Conservation (phyloP, 2,888 invertebrate species). For the Pseudanteris insignis region DNA sequence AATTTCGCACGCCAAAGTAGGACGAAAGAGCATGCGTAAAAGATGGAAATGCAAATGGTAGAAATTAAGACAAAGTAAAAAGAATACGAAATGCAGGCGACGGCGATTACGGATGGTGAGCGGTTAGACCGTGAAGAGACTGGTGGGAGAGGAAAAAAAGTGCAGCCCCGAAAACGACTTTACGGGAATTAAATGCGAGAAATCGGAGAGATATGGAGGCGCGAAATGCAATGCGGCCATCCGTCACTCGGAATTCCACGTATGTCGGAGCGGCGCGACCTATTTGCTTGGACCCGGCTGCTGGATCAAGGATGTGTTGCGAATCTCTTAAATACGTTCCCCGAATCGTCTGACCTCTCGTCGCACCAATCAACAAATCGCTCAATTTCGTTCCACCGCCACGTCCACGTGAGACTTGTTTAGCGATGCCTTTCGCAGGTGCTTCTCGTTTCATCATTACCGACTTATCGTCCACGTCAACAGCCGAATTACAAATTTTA, state of each 20-base stretch:
- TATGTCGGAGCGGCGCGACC: slow-evolving; percentile 45
- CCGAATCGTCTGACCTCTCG: slow-evolving; percentile 30
- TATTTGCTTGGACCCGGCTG: slow-evolving; percentile 29
- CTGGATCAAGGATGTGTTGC: slow-evolving; percentile 35
- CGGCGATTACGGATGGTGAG: too few species aligned
- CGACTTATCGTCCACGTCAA: slow-evolving; percentile 13
- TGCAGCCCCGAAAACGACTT: slow-evolving; percentile 61
- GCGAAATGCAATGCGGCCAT: slow-evolving; percentile 66
- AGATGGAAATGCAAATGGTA: slow-evolving; percentile 18
- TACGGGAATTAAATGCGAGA: slow-evolving; percentile 66
- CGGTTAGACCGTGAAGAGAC: too few species aligned
- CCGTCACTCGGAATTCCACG: slow-evolving; percentile 61
- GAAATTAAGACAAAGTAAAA: slow-evolving; percentile 56
- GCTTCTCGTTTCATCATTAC: slow-evolving; percentile 18
- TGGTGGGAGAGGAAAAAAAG: slow-evolving; percentile 21
- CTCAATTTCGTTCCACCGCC: slow-evolving; percentile 34
- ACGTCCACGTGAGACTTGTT: slow-evolving; percentile 21
- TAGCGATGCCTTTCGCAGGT: slow-evolving; percentile 23
- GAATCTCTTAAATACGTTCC: slow-evolving; percentile 37
- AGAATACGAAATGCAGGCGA: not conserved
- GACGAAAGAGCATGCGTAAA: not conserved
- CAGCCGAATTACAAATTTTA: slow-evolving; percentile 27
- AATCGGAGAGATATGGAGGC: slow-evolving; percentile 63
- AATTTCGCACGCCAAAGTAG: not conserved
- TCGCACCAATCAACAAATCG: slow-evolving; percentile 36